Percentiles rank a stretch among this genome's conserved stretches.
These are phyloP conservation scores for Argopecten irradians DNA, from an alignment of 1,140 invertebrate species.

Conservation along the genomic window DNA sequence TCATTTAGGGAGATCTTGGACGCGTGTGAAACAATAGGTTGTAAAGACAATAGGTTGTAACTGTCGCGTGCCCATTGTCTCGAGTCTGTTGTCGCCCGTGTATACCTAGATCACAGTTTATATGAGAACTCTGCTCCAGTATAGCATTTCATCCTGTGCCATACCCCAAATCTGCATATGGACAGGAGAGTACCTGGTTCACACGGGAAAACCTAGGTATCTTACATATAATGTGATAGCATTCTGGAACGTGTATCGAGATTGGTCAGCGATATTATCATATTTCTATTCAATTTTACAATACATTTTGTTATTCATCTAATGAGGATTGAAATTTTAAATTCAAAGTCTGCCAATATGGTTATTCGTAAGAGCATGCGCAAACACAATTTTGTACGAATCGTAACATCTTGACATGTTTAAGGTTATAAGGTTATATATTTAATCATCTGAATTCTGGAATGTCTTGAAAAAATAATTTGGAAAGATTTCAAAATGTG, in stretches of 20 bases:
- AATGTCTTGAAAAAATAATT: neutral
- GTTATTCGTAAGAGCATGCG: neutral
- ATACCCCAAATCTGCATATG: neutral
- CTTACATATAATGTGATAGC: neutral
- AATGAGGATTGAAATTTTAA: neutral
- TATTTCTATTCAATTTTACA: neutral
- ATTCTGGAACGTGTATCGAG: neutral
- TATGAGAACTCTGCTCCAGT: neutral
- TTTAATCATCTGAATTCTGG: neutral
- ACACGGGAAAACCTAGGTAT: neutral
- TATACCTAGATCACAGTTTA: neutral
- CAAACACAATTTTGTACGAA: constrained; percentile 4
- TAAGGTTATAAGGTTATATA: neutral
- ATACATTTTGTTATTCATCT: constrained; percentile 1
- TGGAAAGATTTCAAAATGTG: neutral
- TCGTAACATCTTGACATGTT: neutral
- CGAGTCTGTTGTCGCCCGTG: neutral
- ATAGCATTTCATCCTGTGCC: neutral
- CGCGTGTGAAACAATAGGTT: constrained; percentile 7
- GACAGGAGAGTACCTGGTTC: neutral
- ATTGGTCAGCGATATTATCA: neutral
- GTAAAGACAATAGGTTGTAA: constrained; percentile 9
- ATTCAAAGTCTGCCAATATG: neutral
- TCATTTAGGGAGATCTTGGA: neutral
- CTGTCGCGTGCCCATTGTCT: constrained; percentile 19